Conservation (phyloP, 2,888 invertebrate genomes). For the Agrotis exclamationis region DNA sequence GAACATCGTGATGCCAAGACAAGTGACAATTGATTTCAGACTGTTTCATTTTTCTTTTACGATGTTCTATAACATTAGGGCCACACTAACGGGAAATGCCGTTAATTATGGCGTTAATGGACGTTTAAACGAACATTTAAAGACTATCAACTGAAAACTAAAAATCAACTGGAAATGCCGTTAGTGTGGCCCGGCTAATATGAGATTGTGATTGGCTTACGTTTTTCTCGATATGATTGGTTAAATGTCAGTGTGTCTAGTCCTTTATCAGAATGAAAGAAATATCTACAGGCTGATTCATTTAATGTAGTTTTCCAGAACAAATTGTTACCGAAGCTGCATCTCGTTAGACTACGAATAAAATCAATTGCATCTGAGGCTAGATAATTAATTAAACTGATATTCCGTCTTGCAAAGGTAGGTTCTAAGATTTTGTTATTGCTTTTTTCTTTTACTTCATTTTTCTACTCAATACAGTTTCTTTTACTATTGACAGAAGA, state of each 20-base stretch:
- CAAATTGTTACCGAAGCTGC: background rate
- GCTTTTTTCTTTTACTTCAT: background rate
- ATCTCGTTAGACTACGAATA: conserved; percentile 13
- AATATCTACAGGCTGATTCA: background rate
- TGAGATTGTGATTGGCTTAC: no score
- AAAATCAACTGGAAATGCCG: no score
- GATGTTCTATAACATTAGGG: no score
- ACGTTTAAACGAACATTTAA: no score
- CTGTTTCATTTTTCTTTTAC: no score
- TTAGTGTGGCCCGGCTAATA: no score
- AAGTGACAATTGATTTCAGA: no score
- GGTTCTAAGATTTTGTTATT: background rate
- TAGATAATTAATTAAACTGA: conserved; percentile 24
- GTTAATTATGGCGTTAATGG: no score
- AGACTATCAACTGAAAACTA: no score
- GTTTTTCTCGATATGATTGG: no score
- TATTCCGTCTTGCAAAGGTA: background rate
- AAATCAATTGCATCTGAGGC: conserved; percentile 22
- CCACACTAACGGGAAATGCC: no score
- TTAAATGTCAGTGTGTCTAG: no score
- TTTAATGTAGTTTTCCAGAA: background rate
- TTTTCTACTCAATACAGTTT: background rate
- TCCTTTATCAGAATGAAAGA: background rate
- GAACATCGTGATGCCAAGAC: background rate
- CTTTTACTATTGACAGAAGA: background rate